Conservation (phyloP, 1,140 invertebrate genomes). For the Eueides isabella region DNA sequence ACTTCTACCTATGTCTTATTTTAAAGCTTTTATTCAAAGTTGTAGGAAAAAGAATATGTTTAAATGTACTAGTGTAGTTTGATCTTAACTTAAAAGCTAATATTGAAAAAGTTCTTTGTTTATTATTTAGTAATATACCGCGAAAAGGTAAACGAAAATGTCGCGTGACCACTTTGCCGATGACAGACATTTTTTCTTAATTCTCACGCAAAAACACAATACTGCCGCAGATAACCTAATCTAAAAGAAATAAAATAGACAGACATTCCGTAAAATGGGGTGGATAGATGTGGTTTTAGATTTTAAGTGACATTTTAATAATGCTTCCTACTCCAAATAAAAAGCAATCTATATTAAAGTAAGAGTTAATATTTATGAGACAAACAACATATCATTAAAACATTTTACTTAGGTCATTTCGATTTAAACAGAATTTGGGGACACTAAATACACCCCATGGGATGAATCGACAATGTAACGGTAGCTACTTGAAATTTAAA, state of each 20-base stretch:
- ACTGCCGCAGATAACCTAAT: neutral
- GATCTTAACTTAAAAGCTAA: constrained; percentile 12
- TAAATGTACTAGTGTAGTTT: constrained; percentile 1
- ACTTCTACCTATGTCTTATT: neutral
- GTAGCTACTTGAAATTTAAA: too few relatives aligned
- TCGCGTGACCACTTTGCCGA: constrained; percentile 57
- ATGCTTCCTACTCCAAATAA: too few relatives aligned
- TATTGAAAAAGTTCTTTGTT: constrained; percentile 35
- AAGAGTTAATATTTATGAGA: too few relatives aligned
- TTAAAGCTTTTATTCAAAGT: neutral
- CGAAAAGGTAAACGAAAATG: constrained; percentile 56
- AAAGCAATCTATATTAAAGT: too few relatives aligned
- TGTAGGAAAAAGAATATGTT: neutral
- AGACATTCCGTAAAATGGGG: neutral
- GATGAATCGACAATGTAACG: too few relatives aligned
- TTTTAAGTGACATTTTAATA: too few relatives aligned
- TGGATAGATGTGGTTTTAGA: too few relatives aligned
- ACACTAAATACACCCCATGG: too few relatives aligned
- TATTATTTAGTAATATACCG: constrained; percentile 32
- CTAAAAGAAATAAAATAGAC: neutral
- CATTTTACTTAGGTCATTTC: too few relatives aligned
- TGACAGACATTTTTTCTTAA: constrained; percentile 54
- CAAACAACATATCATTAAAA: too few relatives aligned
- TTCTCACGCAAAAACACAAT: neutral
- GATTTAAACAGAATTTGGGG: too few relatives aligned